A percentile compares a stretch with the other conserved stretches of the same genome.
phyloP scores from a whole-genome alignment of 2,113 vertebrate species.

The Charina bottae region DNA sequence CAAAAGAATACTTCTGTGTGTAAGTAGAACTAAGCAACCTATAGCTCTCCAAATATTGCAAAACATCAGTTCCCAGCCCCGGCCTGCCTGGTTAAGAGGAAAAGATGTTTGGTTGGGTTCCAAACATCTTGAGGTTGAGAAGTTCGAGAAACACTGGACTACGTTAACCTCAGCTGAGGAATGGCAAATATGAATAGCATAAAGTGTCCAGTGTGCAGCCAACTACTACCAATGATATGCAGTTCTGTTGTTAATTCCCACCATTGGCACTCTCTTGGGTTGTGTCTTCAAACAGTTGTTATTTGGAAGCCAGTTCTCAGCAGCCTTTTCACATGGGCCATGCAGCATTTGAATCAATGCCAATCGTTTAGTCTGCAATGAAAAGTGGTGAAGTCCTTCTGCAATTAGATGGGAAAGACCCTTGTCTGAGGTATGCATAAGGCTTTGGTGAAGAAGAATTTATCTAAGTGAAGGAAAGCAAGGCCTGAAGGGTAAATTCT shows the following conservation, averaged over 20 bases:
- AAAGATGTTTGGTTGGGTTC: background rate
- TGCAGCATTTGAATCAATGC: background rate
- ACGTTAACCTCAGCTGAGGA: too few relatives aligned
- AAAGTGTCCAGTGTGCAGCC: background rate
- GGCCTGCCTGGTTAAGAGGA: background rate
- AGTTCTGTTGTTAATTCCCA: background rate
- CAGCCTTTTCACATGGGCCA: background rate
- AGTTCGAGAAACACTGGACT: too few relatives aligned
- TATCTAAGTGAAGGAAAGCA: background rate
- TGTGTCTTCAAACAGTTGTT: background rate
- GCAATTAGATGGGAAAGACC: background rate
- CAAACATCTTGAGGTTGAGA: too few relatives aligned
- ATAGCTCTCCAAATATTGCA: background rate
- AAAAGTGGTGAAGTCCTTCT: background rate
- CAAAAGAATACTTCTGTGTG: background rate
- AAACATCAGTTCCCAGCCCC: background rate
- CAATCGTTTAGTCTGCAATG: background rate
- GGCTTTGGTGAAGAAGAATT: background rate
- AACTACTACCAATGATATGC: background rate
- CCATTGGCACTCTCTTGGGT: background rate
- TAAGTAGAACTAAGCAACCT: background rate
- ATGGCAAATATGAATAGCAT: background rate
- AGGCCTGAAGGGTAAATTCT: background rate
- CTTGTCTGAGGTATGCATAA: background rate
- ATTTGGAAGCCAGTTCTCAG: background rate